These are phyloP conservation scores for Eupithecia inturbata DNA, from an alignment of 2,888 invertebrate genomes.

Conservation along the genomic window DNA sequence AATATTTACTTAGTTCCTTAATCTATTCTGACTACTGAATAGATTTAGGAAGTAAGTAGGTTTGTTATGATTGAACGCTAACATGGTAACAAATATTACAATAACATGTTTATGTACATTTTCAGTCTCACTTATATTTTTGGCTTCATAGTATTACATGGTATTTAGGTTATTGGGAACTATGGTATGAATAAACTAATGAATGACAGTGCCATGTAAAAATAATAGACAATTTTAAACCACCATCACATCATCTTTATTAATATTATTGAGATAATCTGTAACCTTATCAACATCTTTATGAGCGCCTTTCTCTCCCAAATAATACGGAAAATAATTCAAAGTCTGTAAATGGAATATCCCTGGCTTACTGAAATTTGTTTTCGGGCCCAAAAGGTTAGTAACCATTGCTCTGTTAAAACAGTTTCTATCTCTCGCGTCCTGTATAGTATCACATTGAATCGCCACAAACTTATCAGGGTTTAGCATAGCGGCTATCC, in stretches of 20 bases:
- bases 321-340: conserved; percentile 51
- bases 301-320: conserved; percentile 53
- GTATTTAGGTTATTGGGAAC: not conserved
- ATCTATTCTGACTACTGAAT: not conserved
- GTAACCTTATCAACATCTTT: conserved; percentile 45
- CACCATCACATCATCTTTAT: conserved; percentile 30
- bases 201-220: not conserved
- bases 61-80: not conserved
- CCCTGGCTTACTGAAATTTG: conserved; percentile 49
- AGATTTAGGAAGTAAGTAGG: not conserved
- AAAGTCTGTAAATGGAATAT: conserved; percentile 54
- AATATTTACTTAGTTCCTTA: not conserved
- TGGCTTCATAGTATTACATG: not conserved
- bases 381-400: conserved; percentile 42
- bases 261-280: conserved; percentile 16
- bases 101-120: not conserved
- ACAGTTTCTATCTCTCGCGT: conserved; percentile 48
- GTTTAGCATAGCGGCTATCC: conserved; percentile 45
- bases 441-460: conserved; percentile 49
- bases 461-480: conserved; percentile 49
- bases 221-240: conserved; percentile 9
- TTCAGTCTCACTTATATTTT: not conserved
- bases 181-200: not conserved
- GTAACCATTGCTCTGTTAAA: conserved; percentile 47
- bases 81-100: not conserved